Conservation (phyloP, 2,888 invertebrate species). For the Operophtera brumata region DNA sequence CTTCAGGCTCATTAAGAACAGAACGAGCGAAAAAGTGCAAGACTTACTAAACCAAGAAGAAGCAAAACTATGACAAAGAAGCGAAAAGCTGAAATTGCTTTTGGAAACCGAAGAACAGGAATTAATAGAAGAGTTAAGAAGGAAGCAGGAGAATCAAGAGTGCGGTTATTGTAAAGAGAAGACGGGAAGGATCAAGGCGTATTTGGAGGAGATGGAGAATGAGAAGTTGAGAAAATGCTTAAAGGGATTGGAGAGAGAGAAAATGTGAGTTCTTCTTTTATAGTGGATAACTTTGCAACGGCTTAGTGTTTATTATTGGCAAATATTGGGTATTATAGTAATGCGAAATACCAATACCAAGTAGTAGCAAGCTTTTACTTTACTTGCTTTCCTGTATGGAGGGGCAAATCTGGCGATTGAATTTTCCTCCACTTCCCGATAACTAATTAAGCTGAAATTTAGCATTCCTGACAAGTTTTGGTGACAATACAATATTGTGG, state of each 20-base stretch:
- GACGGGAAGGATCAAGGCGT: slow-evolving; percentile 45
- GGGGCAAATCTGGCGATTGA: too few species aligned
- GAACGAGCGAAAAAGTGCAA: slow-evolving; percentile 61
- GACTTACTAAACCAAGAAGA: slow-evolving; percentile 60
- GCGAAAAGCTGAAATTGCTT: slow-evolving; percentile 52
- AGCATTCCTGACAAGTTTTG: too few species aligned
- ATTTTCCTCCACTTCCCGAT: too few species aligned
- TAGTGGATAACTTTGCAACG: too few species aligned
- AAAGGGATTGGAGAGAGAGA: slow-evolving; percentile 67
- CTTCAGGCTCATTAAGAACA: slow-evolving; percentile 61
- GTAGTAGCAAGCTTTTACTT: too few species aligned
- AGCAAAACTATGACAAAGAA: slow-evolving; percentile 63
- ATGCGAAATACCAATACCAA: too few species aligned
- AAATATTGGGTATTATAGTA: too few species aligned
- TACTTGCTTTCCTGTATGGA: too few species aligned
- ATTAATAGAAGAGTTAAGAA: slow-evolving; percentile 49
- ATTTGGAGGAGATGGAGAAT: slow-evolving; percentile 56
- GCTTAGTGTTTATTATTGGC: too few species aligned
- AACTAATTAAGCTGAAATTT: too few species aligned
- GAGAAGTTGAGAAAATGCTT: slow-evolving; percentile 63
- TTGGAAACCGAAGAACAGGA: slow-evolving; percentile 57
- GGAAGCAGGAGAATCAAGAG: slow-evolving; percentile 50
- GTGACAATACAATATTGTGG: too few species aligned
- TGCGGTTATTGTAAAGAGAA: slow-evolving; percentile 58
- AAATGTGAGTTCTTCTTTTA: slow-evolving; percentile 52